A percentile compares a stretch with the other conserved stretches of the same genome.
These are phyloP conservation scores for Macrochelys suwanniensis DNA, from an alignment of 2,797 vertebrate species.

Conservation along the genomic window DNA sequence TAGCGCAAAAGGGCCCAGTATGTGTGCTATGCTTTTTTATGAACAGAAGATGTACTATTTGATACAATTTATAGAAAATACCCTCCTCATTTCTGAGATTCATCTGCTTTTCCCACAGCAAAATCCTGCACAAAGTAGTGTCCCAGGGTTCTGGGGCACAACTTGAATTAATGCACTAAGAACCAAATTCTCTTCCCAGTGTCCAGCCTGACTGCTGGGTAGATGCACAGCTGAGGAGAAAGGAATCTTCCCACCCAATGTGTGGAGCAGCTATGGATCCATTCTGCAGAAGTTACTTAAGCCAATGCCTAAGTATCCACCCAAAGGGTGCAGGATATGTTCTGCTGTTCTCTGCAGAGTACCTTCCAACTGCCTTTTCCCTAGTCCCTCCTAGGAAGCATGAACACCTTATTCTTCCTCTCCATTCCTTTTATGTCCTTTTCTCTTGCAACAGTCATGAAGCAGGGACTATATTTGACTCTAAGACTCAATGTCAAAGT, in stretches of 20 bases:
- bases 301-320: background rate
- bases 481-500: background rate
- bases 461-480: background rate
- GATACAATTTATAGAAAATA: background rate
- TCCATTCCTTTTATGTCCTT: background rate
- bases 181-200: background rate
- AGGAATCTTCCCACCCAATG: background rate
- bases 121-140: background rate
- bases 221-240: background rate
- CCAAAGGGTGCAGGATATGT: background rate
- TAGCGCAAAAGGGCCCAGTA: background rate
- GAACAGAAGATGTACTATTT: background rate
- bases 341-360: background rate
- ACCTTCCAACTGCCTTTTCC: accelerated
- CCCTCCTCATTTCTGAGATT: background rate
- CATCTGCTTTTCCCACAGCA: background rate
- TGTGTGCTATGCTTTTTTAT: background rate
- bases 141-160: background rate
- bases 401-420: background rate
- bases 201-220: accelerated
- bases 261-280: accelerated
- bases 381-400: background rate
- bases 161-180: background rate
- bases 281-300: accelerated
- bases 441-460: background rate